Base-by-base conservation (phyloP, 2,888 invertebrate species). In the Xanthia icteritia region DNA sequence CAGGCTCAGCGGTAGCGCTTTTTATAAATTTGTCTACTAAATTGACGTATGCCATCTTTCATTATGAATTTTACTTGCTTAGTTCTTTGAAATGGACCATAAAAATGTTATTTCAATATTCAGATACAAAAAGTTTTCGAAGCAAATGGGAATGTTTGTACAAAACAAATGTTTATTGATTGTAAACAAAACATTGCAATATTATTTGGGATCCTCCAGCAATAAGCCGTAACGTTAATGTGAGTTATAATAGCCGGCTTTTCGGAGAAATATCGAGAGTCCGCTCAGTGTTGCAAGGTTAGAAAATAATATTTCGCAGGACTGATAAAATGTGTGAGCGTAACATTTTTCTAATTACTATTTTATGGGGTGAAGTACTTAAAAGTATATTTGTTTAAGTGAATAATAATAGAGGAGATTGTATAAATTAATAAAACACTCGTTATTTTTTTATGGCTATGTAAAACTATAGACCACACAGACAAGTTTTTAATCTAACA, bases 201-300 rank as follows among this genome's bases (percentile, higher is more conserved):
- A 69, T 70, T 82, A 83, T 78, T 79, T 73, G 54, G 70, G 81
- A 77, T 82, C 69, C 65, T 81, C 70, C 36, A 42, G 72, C 73
- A 66, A 71, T 74, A 86, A 86, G 77, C 71, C 56, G 20, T 76
- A 77, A 77, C 73, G 54, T 84, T 83, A 73, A 78, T 79, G 75
- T 88, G 89, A 91, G 89, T 91, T 92, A 93, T 92, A 91, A 91
- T 90, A 90, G 87, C 83, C 86, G 79, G 90, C 89, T 91, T 92
- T 93, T 92, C 92, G 86, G 77, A 88, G 92, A 92, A 93, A 89
- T 91, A 83, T 79, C 86, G 15, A 13, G 67, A 73, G 56, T 36
- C 54, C 5, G 48, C 36, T 56, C 69, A n/a, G 76, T 86, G 84
- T 83, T 87, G 80, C 87, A 64, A 75, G 60, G 15, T 68, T 58